Conservation (phyloP, 1,140 invertebrate genomes). For the Dolichoris vasculosae region DNA sequence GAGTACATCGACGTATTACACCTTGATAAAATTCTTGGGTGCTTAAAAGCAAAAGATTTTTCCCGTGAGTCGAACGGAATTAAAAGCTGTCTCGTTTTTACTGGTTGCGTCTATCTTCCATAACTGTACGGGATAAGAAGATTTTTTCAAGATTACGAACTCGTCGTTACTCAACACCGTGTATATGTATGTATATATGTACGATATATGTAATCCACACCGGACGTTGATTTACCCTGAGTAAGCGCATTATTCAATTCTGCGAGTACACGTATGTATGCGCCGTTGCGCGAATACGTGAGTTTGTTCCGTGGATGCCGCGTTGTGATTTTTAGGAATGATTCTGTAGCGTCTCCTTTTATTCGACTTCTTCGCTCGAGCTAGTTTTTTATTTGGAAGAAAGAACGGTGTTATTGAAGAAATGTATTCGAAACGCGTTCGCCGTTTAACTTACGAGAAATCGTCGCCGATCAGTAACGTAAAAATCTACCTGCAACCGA, state of each 20-base stretch:
- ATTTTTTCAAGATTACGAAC: conserved; percentile 16
- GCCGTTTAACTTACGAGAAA: too few relatives aligned
- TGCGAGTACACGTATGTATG: conserved; percentile 37
- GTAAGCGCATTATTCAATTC: conserved; percentile 58
- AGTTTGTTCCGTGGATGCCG: background rate
- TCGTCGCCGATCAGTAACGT: too few relatives aligned
- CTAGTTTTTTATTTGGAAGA: background rate
- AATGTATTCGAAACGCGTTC: too few relatives aligned
- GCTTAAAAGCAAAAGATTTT: background rate
- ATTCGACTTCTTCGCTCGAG: background rate
- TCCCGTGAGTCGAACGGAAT: background rate
- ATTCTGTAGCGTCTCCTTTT: background rate
- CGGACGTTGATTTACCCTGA: conserved; percentile 61
- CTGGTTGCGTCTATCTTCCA: background rate
- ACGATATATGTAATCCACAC: conserved; percentile 58
- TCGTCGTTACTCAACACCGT: conserved; percentile 57
- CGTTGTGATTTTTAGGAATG: background rate
- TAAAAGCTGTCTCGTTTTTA: background rate
- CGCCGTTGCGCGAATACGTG: background rate
- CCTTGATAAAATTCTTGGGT: background rate
- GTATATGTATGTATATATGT: background rate
- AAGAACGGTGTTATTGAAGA: too few relatives aligned
- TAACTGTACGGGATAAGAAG: conserved; percentile 16
- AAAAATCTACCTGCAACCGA: too few relatives aligned
- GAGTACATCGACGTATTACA: background rate